Base-by-base conservation (phyloP, 1,140 invertebrate genomes). In the Lepidostoma basale region DNA sequence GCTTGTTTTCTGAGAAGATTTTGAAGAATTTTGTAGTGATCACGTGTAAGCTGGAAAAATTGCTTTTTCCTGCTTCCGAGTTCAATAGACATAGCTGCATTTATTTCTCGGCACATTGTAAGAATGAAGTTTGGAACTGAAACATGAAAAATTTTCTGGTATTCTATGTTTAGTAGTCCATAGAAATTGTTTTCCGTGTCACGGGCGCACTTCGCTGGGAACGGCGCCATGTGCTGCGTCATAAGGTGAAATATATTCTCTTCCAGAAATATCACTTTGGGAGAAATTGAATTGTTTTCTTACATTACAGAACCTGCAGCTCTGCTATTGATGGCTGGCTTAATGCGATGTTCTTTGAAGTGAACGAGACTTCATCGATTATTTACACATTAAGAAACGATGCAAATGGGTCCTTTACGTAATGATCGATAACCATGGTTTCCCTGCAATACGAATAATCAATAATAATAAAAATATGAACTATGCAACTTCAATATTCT, bases 171-270 rank as follows among this genome's bases (percentile, higher is more conserved):
- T 54, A 54, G 49, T 20, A 28, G 49, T 28, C 49, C 49, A 54
- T 54, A 54, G 49, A 54, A 59, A 42, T 59, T 40, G 56, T 59
- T 59, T 40, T 22, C 39, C 56, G 33, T 59, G 56, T 59, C 56
- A 20, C 39, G 23, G 16, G 1, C 10, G 20, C 23, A 40, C 54
- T 36, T 22, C 10, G 14, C 33, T 59, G 56, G 20, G 56, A 59
- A 23, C 30, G 18, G 30, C 9, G 18, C 30, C 56, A 59, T 22
- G 12, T 59, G 56, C 12, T 25, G 23, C 33, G 26, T 26, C 47
- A 25, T n/a, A 28, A 2, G 49, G n/a, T 54, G 49, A 54, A 54
- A 54, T 54, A 54, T 54, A 54, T 54, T 54, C 26, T 23, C 18
- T 18, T 3, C 25, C 1, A 10, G 12, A 26, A 26, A 16, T 20